phyloP scores from a whole-genome alignment of 1,140 invertebrate species.

The Drosophila sturtevanti region DNA sequence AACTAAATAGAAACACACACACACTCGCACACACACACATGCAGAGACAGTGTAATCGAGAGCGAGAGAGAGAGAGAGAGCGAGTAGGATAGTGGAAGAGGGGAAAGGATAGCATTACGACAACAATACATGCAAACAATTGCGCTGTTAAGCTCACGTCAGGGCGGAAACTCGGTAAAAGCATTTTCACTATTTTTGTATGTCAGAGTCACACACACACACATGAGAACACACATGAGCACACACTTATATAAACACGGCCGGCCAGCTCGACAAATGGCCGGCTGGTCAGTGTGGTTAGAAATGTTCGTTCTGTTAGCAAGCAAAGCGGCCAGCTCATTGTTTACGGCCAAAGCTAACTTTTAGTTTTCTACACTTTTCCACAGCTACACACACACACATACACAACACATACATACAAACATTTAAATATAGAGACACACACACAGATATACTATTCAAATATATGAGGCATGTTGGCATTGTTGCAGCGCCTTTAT shows the following conservation, averaged over 20 bases:
- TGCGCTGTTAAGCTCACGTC: conserved; percentile 60
- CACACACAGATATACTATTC: conserved; percentile 45
- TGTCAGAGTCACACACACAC: conserved; percentile 50
- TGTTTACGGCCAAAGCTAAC: conserved; percentile 70
- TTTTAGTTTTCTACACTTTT: conserved; percentile 77
- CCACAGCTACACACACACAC: conserved; percentile 18
- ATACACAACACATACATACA: conserved; percentile 14
- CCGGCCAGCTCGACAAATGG: conserved; percentile 70
- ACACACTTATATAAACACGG: conserved; percentile 55
- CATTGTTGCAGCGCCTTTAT: conserved; percentile 70
- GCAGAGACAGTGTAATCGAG: not conserved
- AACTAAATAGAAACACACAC: conserved; percentile 70
- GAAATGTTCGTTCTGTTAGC: not conserved
- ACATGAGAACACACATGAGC: not conserved
- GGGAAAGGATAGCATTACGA: not conserved
- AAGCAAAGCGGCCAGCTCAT: conserved; percentile 38
- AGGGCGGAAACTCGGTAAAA: conserved; percentile 77
- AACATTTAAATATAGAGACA: no score
- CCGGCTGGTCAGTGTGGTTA: conserved; percentile 61
- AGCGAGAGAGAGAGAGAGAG: not conserved
- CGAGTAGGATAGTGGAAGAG: not conserved
- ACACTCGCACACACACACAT: conserved; percentile 16
- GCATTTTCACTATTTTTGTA: conserved; percentile 68
- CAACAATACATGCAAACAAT: conserved; percentile 61
- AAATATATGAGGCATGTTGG: conserved; percentile 72